Conservation (phyloP, 2,888 invertebrate genomes). For the Hymenopus coronatus region DNA sequence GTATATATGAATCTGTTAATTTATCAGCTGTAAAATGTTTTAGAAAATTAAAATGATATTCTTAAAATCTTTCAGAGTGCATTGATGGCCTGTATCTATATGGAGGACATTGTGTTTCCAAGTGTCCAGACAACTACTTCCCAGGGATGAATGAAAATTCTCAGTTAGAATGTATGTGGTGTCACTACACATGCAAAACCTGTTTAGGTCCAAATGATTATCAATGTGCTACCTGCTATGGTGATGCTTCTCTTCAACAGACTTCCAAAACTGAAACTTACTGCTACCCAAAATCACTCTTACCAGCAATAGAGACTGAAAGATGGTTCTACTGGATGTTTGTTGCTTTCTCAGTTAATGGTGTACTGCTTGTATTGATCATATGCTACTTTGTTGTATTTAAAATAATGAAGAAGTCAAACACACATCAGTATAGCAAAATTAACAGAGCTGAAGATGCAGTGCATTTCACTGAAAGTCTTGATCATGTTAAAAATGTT, state of each 20-base stretch:
- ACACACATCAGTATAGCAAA: conserved; percentile 11
- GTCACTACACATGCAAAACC: conserved; percentile 72
- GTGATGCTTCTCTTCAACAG: conserved; percentile 53
- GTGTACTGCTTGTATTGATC: conserved; percentile 42
- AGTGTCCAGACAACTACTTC: conserved; percentile 52
- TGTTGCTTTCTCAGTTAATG: conserved; percentile 46
- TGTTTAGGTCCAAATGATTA: conserved; percentile 68
- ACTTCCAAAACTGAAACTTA: conserved; percentile 49
- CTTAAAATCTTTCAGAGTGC: conserved; percentile 60
- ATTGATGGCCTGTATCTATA: conserved; percentile 58
- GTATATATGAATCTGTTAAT: neutral
- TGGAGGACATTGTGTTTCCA: conserved; percentile 58
- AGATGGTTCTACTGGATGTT: conserved; percentile 52
- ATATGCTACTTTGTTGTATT: conserved; percentile 34
- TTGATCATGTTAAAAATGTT: neutral
- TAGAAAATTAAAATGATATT: neutral
- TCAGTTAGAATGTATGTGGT: conserved; percentile 54
- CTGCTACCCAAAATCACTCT: conserved; percentile 53
- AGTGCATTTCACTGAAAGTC: neutral
- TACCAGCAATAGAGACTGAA: conserved; percentile 49
- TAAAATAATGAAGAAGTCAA: neutral
- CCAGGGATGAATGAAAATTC: conserved; percentile 22
- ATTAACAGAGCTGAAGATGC: neutral
- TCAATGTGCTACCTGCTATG: conserved; percentile 66
- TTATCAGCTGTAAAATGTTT: neutral